These are phyloP conservation scores for Neoarius graeffei DNA, from an alignment of 2,113 vertebrate genomes.

Conservation along the genomic window DNA sequence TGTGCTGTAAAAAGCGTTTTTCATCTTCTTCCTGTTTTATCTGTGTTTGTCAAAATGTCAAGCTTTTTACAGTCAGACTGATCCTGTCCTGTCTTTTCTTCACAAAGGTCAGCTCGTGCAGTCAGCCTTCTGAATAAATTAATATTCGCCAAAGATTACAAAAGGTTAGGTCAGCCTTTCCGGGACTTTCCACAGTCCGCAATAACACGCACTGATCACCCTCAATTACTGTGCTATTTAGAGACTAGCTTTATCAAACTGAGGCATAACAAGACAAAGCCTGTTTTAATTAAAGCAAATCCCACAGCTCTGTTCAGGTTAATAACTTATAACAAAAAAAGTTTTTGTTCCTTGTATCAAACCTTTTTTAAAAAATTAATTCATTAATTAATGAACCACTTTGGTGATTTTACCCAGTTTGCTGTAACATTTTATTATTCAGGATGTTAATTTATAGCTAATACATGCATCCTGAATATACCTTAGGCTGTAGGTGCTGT, in stretches of 20 bases:
- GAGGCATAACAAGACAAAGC: slow-evolving; percentile 43
- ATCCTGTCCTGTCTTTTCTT: slow-evolving; percentile 65
- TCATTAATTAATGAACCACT: not conserved
- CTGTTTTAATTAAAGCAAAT: slow-evolving; percentile 52
- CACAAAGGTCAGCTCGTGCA: slow-evolving; percentile 76
- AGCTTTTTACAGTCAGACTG: slow-evolving; percentile 71
- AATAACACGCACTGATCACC: slow-evolving; percentile 52
- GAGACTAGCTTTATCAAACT: slow-evolving; percentile 51
- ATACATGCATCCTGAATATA: not conserved
- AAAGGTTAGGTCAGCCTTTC: slow-evolving; percentile 74
- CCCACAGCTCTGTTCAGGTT: slow-evolving; percentile 33
- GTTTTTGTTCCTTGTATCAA: not conserved
- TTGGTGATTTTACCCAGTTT: not conserved
- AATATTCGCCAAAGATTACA: slow-evolving; percentile 69
- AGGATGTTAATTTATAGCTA: not conserved
- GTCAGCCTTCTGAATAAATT: slow-evolving; percentile 69
- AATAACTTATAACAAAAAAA: slow-evolving; percentile 38
- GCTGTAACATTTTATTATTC: not conserved
- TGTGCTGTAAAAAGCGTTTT: slow-evolving; percentile 61
- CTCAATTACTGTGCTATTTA: slow-evolving; percentile 66
- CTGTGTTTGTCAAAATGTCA: slow-evolving; percentile 77
- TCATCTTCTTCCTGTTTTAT: slow-evolving; percentile 63
- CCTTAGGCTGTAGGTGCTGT: not conserved
- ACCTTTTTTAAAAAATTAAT: not conserved
- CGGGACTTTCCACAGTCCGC: slow-evolving; percentile 60